Base-by-base conservation (phyloP, 2,113 vertebrate genomes). In the Mustela nigripes region DNA sequence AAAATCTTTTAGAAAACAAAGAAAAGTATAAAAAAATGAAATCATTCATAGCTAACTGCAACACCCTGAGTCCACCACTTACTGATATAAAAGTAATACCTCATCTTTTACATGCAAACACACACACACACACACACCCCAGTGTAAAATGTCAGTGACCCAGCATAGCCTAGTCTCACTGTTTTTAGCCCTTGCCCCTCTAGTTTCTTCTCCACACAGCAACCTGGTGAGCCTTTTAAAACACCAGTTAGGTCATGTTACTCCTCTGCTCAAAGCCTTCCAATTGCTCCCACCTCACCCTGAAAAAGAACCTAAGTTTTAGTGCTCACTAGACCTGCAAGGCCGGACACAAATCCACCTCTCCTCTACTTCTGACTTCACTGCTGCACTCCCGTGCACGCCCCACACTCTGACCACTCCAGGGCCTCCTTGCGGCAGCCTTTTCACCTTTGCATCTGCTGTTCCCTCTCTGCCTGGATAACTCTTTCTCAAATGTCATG, bases 381-480 rank as follows among this genome's bases (percentile, higher is more conserved):
- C 4, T 62, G 33, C 31, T 31, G 26, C 10, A 60, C 39, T 36
- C 73, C 3, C 11, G 39, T 3, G 4, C 15, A 39, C 42, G 53
- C 42, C 36, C 10, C 2, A 22, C 19, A 53, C 60, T 56, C 19
- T 6, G 28, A 12, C 31, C 33, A 21, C 15, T 10, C 53, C 5
- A 6, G 2, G 28, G 45, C 45, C 7, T 81, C 39, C 50, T 11
- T 33, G 62, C 11, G 5, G 39, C 12, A 10, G 56, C 19, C 31
- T 87, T 89, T 84, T 94, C 81, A 80, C 1, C 67, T 92, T 50
- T 56, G 36, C n/a, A 45, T 88, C 67, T 92, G 93, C 39, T 83
- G 1, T 78, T 91, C 36, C 56, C 48, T 79, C 74, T 63, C 74
- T 63, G 39, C 28, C 81, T 67, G 2, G 87, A 94, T 91, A 87